phyloP scores from a whole-genome alignment of 1,140 invertebrate genomes.

The Brachionus rubens region DNA sequence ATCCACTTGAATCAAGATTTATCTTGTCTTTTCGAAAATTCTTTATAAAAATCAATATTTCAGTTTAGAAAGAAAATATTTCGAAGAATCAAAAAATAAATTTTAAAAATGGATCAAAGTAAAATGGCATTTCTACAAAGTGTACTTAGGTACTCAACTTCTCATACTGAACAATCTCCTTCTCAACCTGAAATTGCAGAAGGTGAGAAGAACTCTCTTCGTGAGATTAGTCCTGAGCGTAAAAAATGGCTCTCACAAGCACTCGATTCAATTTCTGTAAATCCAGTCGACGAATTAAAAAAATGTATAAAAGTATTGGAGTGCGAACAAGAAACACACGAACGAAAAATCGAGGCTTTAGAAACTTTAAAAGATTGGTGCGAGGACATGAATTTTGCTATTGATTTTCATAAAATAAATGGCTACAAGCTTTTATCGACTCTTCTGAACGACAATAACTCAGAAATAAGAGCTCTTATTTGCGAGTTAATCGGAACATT shows the following conservation, averaged over 20 bases:
- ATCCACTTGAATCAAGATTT: too few species aligned
- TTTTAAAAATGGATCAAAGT: conserved; percentile 22
- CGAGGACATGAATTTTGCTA: conserved; percentile 71
- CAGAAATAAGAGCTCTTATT: conserved; percentile 65
- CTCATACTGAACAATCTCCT: not conserved
- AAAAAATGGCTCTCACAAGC: conserved; percentile 69
- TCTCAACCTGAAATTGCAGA: not conserved
- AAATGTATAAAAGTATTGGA: conserved; percentile 65
- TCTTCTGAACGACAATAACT: conserved; percentile 67
- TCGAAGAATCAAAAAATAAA: not conserved
- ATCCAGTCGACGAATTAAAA: conserved; percentile 67
- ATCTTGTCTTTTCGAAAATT: too few species aligned
- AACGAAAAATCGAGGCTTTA: conserved; percentile 64
- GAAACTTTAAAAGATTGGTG: conserved; percentile 67
- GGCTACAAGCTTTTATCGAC: conserved; percentile 70
- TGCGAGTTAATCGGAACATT: conserved; percentile 70
- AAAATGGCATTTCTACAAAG: conserved; percentile 43
- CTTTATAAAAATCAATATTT: too few species aligned
- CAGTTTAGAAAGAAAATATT: not conserved
- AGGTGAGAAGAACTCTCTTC: not conserved
- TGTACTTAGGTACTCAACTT: conserved; percentile 7
- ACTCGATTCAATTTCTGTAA: conserved; percentile 67
- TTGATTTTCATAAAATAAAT: conserved; percentile 76
- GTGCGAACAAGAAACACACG: conserved; percentile 62
- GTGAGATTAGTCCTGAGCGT: conserved; percentile 56